These are phyloP conservation scores for Lemur catta DNA, from an alignment of 2,797 vertebrate genomes.

Conservation along the genomic window DNA sequence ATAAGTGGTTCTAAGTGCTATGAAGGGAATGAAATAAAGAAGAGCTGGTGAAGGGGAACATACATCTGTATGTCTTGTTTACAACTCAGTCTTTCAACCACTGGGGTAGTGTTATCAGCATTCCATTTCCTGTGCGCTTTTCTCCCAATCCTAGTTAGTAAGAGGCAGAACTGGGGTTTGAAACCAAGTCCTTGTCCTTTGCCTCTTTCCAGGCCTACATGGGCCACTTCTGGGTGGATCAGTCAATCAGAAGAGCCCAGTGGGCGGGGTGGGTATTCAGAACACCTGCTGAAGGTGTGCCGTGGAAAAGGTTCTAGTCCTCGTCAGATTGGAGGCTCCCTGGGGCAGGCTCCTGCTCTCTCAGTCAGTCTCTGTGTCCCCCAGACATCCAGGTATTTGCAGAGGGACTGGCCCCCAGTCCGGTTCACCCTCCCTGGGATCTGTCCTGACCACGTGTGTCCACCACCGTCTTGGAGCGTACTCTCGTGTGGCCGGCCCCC, in stretches of 20 bases:
- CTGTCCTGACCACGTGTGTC: fast-evolving
- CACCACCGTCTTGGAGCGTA: fast-evolving
- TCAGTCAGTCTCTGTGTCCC: background rate
- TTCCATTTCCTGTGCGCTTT: background rate
- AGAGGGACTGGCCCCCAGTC: background rate
- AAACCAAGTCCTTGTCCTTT: background rate
- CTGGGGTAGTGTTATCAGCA: no score
- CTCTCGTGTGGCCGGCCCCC: no score
- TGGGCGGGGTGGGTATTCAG: background rate
- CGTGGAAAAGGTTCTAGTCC: background rate
- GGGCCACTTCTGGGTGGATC: background rate
- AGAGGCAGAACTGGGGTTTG: background rate
- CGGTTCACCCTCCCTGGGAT: background rate
- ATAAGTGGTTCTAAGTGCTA: background rate
- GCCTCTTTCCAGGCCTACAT: background rate
- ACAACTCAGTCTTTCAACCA: no score
- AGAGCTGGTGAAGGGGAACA: background rate
- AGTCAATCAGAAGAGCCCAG: background rate
- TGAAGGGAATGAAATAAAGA: background rate
- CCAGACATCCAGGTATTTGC: no score
- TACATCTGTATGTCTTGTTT: background rate
- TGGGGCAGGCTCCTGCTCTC: background rate
- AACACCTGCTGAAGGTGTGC: background rate
- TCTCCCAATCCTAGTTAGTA: background rate
- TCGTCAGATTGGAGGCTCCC: fast-evolving